Conservation (phyloP, 2,797 vertebrate genomes). For the Hipposideros larvatus region DNA sequence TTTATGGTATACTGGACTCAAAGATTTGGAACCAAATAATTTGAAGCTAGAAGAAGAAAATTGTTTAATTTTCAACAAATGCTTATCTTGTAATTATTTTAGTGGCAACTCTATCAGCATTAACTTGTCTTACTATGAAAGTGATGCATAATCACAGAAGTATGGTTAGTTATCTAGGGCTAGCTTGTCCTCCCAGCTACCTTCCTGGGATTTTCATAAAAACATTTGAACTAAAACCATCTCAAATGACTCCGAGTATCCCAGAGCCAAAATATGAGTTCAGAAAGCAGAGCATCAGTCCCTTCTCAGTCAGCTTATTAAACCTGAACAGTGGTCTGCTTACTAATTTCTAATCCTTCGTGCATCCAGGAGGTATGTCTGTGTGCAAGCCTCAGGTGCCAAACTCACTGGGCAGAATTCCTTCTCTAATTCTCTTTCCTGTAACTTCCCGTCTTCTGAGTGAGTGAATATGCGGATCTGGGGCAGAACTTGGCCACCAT, state of each 20-base stretch:
- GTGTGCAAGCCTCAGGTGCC: background rate
- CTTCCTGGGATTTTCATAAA: conserved; percentile 25
- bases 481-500: conserved; percentile 38
- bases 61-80: background rate
- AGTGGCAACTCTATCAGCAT: background rate
- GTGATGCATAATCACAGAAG: background rate
- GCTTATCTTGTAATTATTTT: conserved; percentile 8
- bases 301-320: conserved; percentile 4
- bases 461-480: conserved; percentile 55
- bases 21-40: background rate
- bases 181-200: background rate
- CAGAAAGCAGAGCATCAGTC: background rate
- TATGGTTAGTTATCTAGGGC: background rate
- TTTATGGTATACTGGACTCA: background rate
- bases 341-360: conserved; percentile 51
- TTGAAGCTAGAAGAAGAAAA: background rate
- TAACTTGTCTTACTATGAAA: background rate
- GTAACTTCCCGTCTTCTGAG: conserved; percentile 28
- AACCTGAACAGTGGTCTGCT: background rate
- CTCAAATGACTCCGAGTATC: background rate
- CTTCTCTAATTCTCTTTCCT: conserved; percentile 17
- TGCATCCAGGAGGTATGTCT: background rate
- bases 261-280: conserved; percentile 29
- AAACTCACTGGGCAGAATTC: background rate
- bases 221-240: background rate